Evolutionary conservation across 1,140 invertebrate genomes (phyloP).

Genomic region (Yoshiicerus persimilis): DNA sequence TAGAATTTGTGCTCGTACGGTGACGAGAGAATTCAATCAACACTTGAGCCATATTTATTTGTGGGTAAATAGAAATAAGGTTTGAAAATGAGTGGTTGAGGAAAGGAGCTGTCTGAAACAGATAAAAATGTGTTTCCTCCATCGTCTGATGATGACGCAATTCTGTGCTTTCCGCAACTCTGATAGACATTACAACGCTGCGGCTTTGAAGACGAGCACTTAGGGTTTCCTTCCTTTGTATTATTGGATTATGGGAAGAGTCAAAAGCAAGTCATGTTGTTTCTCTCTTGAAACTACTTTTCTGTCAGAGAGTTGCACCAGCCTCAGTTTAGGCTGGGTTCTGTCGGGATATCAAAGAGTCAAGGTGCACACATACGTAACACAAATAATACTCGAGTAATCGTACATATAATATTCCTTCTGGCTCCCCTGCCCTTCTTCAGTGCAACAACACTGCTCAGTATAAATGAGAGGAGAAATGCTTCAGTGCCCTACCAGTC

Average conservation of each 20-base stretch:
- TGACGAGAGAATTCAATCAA: not conserved
- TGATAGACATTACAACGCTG: not conserved
- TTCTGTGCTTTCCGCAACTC: not conserved
- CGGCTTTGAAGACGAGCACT: not conserved
- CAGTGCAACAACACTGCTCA: not conserved
- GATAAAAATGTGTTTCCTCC: not conserved
- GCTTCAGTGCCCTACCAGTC: not conserved
- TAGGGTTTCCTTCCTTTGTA: slow-evolving; percentile 3
- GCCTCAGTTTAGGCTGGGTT: not conserved
- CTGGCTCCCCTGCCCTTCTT: not conserved
- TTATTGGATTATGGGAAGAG: not conserved
- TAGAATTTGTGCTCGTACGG: not conserved
- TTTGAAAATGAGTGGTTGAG: not conserved
- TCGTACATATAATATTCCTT: not conserved
- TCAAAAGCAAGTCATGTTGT: not conserved
- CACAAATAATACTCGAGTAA: not conserved
- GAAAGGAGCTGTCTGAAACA: not conserved
- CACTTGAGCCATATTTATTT: not conserved
- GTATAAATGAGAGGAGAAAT: not conserved
- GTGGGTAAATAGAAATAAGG: not conserved
- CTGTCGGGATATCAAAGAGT: not conserved
- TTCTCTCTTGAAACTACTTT: not conserved
- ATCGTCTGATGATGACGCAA: not conserved
- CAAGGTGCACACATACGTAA: not conserved
- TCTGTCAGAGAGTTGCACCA: not conserved